Evolutionary conservation across 2,797 vertebrate genomes (phyloP), one percentile per base, ranked within the genome.

Genomic region (Pelobates cultripes): DNA sequence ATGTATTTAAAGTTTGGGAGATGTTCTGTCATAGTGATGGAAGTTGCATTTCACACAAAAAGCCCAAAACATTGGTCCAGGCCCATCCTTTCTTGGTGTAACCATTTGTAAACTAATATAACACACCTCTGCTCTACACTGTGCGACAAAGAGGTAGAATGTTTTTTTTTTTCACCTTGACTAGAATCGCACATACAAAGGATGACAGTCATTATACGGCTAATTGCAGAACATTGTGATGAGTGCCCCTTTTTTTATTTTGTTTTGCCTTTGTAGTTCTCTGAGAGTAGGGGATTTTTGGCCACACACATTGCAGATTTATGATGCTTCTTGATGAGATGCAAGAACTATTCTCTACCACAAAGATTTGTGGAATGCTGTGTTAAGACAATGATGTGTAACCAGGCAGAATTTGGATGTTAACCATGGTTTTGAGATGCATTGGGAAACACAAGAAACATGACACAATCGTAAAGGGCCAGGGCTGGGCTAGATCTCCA

Each of bases 281-380:
- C 44, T 70, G 51, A 43, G 63, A 68, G 47, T 3, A 43, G 71
- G 68, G 42, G 41, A n/a, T 41, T 67, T 77, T 67, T 77, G 73
- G 45, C 60, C 75, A 73, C 80, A 68, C 75, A 82, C 76, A 69
- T 9, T 51, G 81, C 47, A 68, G 45, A 73, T 82, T 73, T 83
- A 78, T 78, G 70, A 60, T 53, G 4, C 43, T 63, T 74, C 75
- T 83, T 78, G 76, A 70, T 51, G 76, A 74, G 81, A 78, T 78
- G 53, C 63, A 44, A 67, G 73, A 69, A 57, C 60, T 42, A 15
- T 73, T 83, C 81, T 47, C 43, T 53, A 71, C 81, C 70, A 70
- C 81, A 83, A 78, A 28, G 63, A 74, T 78, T 47, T 70, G 28
- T 61, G 81, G 81, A 78, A 83, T 78, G 76, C 42, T 28, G 57